Evolutionary conservation across 2,113 vertebrate species (phyloP).

Genomic region (Bubo bubo): DNA sequence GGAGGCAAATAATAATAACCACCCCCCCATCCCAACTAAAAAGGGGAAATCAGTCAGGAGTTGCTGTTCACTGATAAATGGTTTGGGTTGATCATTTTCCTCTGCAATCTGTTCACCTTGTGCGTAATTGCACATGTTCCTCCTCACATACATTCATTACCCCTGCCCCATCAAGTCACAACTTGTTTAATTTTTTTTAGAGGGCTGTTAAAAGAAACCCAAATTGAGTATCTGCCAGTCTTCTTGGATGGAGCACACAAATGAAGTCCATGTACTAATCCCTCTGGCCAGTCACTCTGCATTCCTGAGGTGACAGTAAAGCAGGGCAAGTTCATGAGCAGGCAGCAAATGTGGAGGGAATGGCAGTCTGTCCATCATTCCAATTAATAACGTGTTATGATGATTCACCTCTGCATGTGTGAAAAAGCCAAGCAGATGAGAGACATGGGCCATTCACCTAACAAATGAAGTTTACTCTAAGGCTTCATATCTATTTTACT

Average conservation of each 20-base stretch:
- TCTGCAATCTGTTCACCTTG: neutral
- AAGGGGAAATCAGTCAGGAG: neutral
- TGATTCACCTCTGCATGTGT: neutral
- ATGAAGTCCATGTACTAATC: neutral
- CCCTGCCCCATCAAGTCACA: neutral
- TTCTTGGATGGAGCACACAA: neutral
- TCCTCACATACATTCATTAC: neutral
- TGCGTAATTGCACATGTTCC: neutral
- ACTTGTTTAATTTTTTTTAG: neutral
- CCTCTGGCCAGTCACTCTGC: neutral
- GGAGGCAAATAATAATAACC: neutral
- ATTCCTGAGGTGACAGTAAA: neutral
- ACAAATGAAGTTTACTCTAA: constrained; percentile 44
- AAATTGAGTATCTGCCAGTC: neutral
- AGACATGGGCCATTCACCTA: neutral
- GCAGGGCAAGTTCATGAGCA: neutral
- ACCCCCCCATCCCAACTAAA: neutral
- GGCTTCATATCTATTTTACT: constrained; percentile 25
- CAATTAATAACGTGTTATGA: neutral
- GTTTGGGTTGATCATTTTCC: neutral
- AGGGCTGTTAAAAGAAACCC: neutral
- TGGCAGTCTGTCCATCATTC: neutral
- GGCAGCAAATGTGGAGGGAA: neutral
- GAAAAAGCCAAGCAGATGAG: neutral
- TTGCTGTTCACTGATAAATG: neutral